Percentiles rank a stretch among this genome's conserved stretches.
phyloP scores from a whole-genome alignment of 1,140 invertebrate species.

The Pachyrhynchus sulphureomaculatus region DNA sequence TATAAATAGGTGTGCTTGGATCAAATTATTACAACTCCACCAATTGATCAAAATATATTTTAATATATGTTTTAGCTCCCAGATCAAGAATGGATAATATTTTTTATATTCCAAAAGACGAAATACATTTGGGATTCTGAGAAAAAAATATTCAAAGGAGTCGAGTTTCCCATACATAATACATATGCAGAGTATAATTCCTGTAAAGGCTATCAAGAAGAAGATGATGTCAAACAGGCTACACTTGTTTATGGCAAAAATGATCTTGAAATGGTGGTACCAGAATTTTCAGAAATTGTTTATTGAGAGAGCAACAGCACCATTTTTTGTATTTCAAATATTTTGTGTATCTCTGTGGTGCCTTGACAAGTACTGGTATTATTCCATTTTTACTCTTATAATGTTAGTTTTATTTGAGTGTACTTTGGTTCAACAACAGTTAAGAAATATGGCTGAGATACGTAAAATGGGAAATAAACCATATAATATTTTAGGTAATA shows the following conservation, averaged over 20 bases:
- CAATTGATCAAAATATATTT: too few relatives aligned
- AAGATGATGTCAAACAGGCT: conserved; percentile 71
- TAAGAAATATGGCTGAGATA: conserved; percentile 98
- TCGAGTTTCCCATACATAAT: conserved; percentile 81
- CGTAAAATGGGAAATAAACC: conserved; percentile 99
- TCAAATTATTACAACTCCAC: too few relatives aligned
- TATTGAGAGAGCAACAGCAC: conserved; percentile 95
- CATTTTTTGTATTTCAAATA: conserved; percentile 95
- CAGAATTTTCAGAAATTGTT: conserved; percentile 96
- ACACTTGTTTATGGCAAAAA: conserved; percentile 87
- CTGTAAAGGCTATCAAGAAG: conserved; percentile 86
- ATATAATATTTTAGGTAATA: conserved; percentile 69
- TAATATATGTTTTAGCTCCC: conserved; percentile 11
- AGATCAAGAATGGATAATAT: conserved; percentile 53
- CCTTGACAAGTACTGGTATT: conserved; percentile 98
- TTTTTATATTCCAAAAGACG: conserved; percentile 96
- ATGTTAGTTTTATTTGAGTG: conserved; percentile 99
- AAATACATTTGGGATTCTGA: conserved; percentile 89
- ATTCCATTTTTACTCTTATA: conserved; percentile 94
- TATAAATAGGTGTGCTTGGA: too few relatives aligned
- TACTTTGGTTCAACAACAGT: conserved; percentile 96
- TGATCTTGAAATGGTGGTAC: conserved; percentile 83
- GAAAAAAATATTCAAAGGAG: conserved; percentile 74
- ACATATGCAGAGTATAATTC: conserved; percentile 74
- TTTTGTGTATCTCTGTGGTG: conserved; percentile 99